phyloP scores from a whole-genome alignment of 2,113 vertebrate genomes.

The Speoplatyrhinus poulsoni region DNA sequence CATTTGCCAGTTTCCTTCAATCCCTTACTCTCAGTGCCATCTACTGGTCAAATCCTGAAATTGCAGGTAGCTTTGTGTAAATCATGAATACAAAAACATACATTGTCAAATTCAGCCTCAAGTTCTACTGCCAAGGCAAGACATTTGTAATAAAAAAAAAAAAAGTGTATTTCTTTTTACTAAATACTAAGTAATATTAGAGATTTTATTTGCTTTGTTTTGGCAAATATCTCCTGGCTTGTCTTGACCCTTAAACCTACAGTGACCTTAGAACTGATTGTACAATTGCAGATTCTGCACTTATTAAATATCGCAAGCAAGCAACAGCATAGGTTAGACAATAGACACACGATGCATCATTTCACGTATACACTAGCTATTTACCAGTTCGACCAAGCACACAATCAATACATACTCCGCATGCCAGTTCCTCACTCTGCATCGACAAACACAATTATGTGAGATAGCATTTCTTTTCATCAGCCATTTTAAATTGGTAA shows the following conservation, averaged over 20 bases:
- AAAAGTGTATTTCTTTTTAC: background rate
- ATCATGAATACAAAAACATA: background rate
- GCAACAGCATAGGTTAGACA: constrained; percentile 5
- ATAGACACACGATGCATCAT: background rate
- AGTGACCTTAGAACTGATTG: constrained; percentile 8
- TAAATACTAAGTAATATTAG: background rate
- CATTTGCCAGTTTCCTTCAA: background rate
- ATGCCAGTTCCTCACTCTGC: background rate
- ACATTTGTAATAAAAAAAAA: background rate
- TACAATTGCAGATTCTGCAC: background rate
- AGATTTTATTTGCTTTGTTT: constrained; percentile 5
- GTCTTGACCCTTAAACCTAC: constrained; percentile 1
- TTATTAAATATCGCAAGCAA: constrained; percentile 25
- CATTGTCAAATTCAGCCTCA: background rate
- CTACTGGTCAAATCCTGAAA: constrained; percentile 39
- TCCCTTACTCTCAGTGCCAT: constrained; percentile 45
- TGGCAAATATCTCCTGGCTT: background rate
- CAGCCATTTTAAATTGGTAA: too few species aligned
- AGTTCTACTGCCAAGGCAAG: background rate
- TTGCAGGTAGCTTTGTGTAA: background rate
- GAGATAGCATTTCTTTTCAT: too few species aligned
- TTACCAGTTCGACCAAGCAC: constrained; percentile 21
- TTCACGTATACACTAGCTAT: constrained; percentile 7
- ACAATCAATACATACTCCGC: background rate
- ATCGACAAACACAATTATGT: constrained; percentile 2